These are phyloP conservation scores for Noturus placidus DNA, from an alignment of 2,113 vertebrate species.

Conservation along the genomic window DNA sequence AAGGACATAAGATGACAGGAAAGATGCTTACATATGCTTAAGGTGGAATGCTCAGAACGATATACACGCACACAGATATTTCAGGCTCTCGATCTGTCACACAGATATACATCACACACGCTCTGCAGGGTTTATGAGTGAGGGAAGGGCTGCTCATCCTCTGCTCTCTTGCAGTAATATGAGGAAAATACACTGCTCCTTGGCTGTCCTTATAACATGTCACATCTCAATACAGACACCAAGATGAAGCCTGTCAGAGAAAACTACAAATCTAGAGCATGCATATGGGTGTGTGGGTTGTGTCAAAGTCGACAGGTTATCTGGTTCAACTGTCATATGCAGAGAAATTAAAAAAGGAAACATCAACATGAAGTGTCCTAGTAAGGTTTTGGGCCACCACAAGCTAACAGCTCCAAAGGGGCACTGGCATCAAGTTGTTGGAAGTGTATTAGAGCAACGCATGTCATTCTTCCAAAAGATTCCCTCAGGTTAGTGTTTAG, in stretches of 20 bases:
- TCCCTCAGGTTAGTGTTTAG: neutral
- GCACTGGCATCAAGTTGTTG: neutral
- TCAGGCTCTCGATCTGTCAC: neutral
- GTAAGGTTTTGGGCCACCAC: neutral
- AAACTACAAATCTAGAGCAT: neutral
- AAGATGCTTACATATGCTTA: slow-evolving; percentile 8
- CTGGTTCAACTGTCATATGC: neutral
- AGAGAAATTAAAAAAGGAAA: neutral
- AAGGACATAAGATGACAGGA: neutral
- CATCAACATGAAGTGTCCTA: neutral
- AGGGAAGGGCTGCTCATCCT: slow-evolving; percentile 17
- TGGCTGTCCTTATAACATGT: slow-evolving; percentile 6
- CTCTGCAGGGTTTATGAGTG: slow-evolving; percentile 29
- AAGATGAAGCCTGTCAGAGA: slow-evolving; percentile 4
- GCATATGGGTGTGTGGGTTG: neutral
- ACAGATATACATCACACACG: neutral
- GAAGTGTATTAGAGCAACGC: neutral
- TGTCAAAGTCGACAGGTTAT: neutral
- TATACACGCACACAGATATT: neutral
- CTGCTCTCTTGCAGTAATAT: slow-evolving; percentile 4
- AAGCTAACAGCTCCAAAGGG: neutral
- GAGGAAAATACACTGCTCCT: slow-evolving; percentile 6
- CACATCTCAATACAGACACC: neutral
- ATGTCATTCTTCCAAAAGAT: neutral
- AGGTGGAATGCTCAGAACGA: neutral